These are phyloP conservation scores for Lycophotia porphyrea DNA, from an alignment of 2,888 invertebrate species.

Conservation along the genomic window DNA sequence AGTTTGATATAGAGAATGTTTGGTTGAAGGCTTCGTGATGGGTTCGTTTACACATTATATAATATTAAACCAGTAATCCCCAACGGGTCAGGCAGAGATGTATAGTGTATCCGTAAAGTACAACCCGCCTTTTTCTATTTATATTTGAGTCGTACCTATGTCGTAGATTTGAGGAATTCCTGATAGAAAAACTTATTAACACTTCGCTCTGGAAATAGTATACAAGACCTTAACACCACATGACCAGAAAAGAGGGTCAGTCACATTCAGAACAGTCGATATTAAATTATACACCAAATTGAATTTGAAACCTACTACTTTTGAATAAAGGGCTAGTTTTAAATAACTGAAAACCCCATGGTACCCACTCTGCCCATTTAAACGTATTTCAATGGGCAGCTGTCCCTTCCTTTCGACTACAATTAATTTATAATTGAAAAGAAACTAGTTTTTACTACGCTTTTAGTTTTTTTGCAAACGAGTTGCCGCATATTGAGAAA, in stretches of 20 bases:
- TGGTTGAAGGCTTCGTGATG: too few relatives aligned
- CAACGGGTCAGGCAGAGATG: too few relatives aligned
- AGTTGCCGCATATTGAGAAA: not conserved
- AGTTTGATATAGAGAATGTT: too few relatives aligned
- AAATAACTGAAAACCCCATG: not conserved
- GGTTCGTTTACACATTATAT: too few relatives aligned
- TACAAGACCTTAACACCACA: too few relatives aligned
- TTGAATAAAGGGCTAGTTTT: not conserved
- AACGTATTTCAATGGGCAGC: not conserved
- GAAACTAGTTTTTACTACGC: constrained; percentile 2
- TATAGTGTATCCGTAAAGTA: too few relatives aligned
- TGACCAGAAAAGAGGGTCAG: not conserved
- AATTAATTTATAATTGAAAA: not conserved
- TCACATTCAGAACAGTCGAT: not conserved
- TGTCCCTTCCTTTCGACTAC: not conserved
- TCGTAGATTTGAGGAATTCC: too few relatives aligned
- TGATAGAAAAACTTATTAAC: too few relatives aligned
- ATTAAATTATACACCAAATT: not conserved
- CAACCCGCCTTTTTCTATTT: too few relatives aligned
- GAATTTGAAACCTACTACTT: not conserved
- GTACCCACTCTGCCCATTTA: not conserved
- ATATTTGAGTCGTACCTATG: too few relatives aligned
- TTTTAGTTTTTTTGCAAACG: constrained; percentile 27
- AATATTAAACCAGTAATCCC: too few relatives aligned
- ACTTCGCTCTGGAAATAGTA: too few relatives aligned